These are phyloP conservation scores for Lasioglossum morio DNA, from an alignment of 2,888 invertebrate genomes.

Conservation along the genomic window DNA sequence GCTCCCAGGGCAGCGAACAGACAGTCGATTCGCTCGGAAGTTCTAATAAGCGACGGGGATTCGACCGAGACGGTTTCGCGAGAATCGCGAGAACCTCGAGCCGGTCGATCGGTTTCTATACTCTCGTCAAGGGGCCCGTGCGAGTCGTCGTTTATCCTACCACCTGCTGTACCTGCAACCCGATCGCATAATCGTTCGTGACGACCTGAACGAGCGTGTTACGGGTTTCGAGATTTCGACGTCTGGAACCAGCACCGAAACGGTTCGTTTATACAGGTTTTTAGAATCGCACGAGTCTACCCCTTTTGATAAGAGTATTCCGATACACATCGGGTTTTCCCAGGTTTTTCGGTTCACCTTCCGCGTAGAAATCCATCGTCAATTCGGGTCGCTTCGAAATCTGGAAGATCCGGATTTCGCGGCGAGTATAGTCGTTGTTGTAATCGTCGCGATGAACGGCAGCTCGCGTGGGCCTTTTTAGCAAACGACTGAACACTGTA, in stretches of 20 bases:
- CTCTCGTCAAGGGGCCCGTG: slow-evolving; percentile 44
- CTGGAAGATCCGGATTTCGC: background rate
- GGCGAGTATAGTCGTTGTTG: background rate
- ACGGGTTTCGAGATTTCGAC: background rate
- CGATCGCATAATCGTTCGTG: background rate
- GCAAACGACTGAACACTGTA: slow-evolving; percentile 77
- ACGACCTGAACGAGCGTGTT: background rate
- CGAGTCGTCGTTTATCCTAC: background rate
- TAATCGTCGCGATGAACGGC: background rate
- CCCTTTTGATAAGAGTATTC: background rate
- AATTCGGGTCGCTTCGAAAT: background rate
- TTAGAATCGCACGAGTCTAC: background rate
- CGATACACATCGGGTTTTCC: background rate
- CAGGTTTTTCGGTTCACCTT: background rate
- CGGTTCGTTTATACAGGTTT: background rate
- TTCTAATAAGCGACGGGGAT: background rate
- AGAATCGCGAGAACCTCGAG: slow-evolving; percentile 49
- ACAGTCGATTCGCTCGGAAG: background rate
- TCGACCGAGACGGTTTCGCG: background rate
- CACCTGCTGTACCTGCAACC: background rate
- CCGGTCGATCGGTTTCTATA: slow-evolving; percentile 64
- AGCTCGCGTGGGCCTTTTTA: slow-evolving; percentile 43
- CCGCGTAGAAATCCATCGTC: background rate
- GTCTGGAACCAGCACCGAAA: background rate
- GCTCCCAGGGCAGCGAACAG: background rate